Conservation (phyloP, 2,888 invertebrate species). For the Chymomyza amoena region DNA sequence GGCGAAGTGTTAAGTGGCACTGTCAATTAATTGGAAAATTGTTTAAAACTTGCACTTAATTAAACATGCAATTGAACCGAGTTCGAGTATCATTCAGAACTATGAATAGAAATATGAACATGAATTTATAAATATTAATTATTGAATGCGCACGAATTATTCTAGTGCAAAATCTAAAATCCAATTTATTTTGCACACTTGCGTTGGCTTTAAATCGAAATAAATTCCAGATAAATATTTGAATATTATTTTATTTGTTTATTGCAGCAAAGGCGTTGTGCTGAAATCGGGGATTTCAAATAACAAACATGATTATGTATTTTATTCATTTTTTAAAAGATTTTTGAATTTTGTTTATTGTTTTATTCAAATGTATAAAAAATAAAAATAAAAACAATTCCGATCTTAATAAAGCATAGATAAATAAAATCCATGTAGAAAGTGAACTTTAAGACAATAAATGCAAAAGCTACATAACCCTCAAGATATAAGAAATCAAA, state of each 20-base stretch:
- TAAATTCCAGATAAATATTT: neutral
- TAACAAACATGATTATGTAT: neutral
- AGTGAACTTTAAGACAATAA: no score
- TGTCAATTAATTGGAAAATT: neutral
- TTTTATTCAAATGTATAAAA: no score
- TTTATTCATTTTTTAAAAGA: neutral
- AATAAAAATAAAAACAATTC: no score
- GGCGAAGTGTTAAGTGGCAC: neutral
- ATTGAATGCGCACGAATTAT: neutral
- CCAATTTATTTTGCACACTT: constrained; percentile 1
- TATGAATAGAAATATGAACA: neutral
- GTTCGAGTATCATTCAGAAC: no score
- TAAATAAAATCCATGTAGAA: no score
- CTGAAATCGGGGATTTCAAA: neutral
- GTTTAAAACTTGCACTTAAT: neutral
- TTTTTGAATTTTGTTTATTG: neutral
- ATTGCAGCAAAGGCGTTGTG: neutral
- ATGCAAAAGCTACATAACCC: no score
- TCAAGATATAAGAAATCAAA: no score
- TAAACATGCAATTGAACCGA: neutral
- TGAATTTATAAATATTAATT: neutral
- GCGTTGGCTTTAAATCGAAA: neutral
- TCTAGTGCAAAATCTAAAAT: neutral
- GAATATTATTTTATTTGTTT: neutral
- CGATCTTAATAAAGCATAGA: no score